Conservation (phyloP, 1,140 invertebrate genomes). For the Anadara kagoshimensis region DNA sequence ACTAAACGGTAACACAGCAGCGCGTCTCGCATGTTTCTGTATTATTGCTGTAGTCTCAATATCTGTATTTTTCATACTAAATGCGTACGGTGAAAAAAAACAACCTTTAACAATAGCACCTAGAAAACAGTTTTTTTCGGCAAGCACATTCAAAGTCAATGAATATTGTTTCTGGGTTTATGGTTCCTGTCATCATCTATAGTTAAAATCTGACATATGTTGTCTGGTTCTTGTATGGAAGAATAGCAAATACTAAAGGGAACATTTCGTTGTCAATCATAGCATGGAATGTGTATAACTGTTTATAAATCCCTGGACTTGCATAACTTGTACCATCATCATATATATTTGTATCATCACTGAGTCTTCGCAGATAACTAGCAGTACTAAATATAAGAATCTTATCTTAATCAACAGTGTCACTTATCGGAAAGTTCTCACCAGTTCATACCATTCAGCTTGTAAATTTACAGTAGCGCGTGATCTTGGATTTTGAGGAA, state of each 20-base stretch:
- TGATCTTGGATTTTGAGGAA: not conserved
- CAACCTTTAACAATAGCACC: too few relatives aligned
- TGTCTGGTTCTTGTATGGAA: constrained; percentile 8
- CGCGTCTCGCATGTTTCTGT: too few relatives aligned
- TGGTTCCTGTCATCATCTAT: not conserved
- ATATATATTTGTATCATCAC: constrained; percentile 7
- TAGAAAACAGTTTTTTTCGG: not conserved
- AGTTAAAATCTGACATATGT: constrained; percentile 8
- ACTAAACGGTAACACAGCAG: too few relatives aligned
- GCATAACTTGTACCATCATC: constrained; percentile 15
- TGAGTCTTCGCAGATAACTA: not conserved
- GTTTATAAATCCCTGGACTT: not conserved
- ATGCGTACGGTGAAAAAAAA: too few relatives aligned
- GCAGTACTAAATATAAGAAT: constrained; percentile 13
- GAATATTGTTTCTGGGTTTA: not conserved
- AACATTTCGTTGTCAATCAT: constrained; percentile 10
- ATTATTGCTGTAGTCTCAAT: too few relatives aligned
- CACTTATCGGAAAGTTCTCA: not conserved
- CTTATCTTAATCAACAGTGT: constrained; percentile 6
- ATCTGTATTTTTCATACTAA: too few relatives aligned
- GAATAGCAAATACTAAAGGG: constrained; percentile 14
- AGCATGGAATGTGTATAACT: constrained; percentile 17
- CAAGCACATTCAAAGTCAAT: not conserved
- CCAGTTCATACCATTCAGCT: constrained; percentile 16
- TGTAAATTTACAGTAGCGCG: constrained; percentile 2